Evolutionary conservation across 2,888 invertebrate genomes (phyloP), one percentile per base, ranked within the genome.

Genomic region (Lottia scabra): DNA sequence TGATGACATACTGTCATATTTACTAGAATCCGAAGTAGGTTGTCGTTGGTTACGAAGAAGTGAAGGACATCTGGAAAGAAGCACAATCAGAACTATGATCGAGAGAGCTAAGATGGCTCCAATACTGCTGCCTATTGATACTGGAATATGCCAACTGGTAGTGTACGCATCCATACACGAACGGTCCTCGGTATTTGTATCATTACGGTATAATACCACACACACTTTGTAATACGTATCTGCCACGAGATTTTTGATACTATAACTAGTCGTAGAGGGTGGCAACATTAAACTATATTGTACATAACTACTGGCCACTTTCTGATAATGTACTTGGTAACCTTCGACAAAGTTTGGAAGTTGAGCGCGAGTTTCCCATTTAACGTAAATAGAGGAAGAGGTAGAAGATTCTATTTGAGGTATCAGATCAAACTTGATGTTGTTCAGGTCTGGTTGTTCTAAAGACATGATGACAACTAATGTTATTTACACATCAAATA

Each of bases 151-250:
- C 85, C 85, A 87, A 75, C 82, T 83, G 12, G 84, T 82, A 26
- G 87, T 87, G 27, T 83, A 79, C 15, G 85, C 87, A 44, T 84
- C 87, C 8, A 82, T 75, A 72, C 87, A 87, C 68, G 84, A 78
- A 2, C 81, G 79, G 15, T 78, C 68, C 0, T 80, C 80, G 8
- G 73, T 66, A 15, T 69, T 43, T 1, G 82, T 83, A 65, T 83
- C 81, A 67, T 85, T 85, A 16, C 83, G 78, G 65, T 83, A 83
- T 70, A 85, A 80, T 1, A 83, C 79, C 48, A 87, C 77, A 70
- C 86, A 87, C 19, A 87, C 82, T 78, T 84, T 85, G 70, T 87
- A 87, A 71, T 83, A 84, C 1, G 87, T 87, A 70, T 87, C 85
- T 0, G 85, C 84, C 1, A 85, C 84, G 6, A 87, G 79, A 70